phyloP scores from a whole-genome alignment of 1,140 invertebrate genomes.

The Habropoda laboriosa region DNA sequence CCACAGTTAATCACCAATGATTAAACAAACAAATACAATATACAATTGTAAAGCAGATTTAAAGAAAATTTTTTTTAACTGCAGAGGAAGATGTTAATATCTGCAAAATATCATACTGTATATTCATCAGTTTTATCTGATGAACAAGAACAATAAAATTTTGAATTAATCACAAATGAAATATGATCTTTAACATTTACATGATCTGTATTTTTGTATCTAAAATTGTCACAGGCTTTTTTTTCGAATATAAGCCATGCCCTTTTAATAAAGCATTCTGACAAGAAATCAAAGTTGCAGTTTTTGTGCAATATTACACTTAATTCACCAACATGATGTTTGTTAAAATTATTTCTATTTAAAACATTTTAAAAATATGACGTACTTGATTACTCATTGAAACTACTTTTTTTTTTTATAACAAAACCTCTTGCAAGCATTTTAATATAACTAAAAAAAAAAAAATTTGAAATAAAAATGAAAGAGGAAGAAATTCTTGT shows the following conservation, averaged over 20 bases:
- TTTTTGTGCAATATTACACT: conserved; percentile 55
- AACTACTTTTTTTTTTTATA: conserved; percentile 36
- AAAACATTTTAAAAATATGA: conserved; percentile 14
- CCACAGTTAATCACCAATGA: not conserved
- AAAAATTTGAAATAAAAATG: conserved; percentile 3
- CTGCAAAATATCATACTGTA: not conserved
- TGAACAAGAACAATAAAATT: not conserved
- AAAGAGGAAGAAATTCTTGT: conserved; percentile 18
- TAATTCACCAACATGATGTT: no score
- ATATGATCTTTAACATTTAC: not conserved
- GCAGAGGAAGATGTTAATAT: conserved; percentile 9
- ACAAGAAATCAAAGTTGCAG: conserved; percentile 28
- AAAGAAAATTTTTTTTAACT: not conserved
- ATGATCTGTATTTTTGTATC: conserved; percentile 20
- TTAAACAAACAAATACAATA: conserved; percentile 20
- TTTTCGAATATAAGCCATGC: not conserved
- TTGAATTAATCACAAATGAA: conserved; percentile 6
- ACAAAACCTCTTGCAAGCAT: conserved; percentile 19
- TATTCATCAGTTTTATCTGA: not conserved
- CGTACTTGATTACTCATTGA: conserved; percentile 3
- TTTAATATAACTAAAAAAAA: conserved; percentile 17
- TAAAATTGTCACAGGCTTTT: conserved; percentile 17
- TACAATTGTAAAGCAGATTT: not conserved
- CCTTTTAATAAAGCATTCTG: not conserved
- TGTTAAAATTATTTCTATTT: conserved; percentile 17